Percentiles rank a stretch among this genome's conserved stretches.
phyloP scores from a whole-genome alignment of 30 jellyfish, hydroid and myxozoan species.

The Chrysaora quinquecirrha region DNA sequence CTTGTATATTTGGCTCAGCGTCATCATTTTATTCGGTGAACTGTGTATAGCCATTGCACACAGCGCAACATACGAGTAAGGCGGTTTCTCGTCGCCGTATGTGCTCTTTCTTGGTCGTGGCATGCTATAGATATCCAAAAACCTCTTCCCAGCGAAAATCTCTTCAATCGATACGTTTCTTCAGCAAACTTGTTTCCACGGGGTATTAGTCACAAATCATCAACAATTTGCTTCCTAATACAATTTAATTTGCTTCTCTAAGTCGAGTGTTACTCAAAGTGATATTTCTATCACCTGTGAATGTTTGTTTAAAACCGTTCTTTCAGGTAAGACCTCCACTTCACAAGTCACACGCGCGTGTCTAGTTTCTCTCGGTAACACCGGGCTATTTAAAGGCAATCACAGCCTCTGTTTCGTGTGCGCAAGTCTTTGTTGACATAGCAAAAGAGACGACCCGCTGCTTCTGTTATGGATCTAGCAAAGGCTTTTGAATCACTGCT shows the following conservation, averaged over 20 bases:
- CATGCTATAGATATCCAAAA: no score
- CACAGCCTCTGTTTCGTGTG: constrained; percentile 40
- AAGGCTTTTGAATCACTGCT: no score
- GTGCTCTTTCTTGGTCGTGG: constrained; percentile 95
- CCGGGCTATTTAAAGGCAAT: constrained; percentile 35
- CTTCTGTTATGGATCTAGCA: not conserved
- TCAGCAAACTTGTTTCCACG: no score
- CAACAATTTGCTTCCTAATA: no score
- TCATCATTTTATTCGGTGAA: constrained; percentile 91
- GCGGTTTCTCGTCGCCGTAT: constrained; percentile 95
- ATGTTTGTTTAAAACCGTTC: constrained; percentile 43
- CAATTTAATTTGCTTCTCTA: not conserved
- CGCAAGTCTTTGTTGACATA: not conserved
- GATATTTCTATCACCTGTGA: not conserved
- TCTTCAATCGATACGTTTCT: no score
- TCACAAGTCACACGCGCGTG: constrained; percentile 63
- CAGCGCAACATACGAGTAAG: constrained; percentile 92
- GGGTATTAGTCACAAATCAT: no score
- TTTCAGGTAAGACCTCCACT: not conserved
- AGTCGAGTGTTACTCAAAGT: not conserved
- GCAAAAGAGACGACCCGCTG: not conserved
- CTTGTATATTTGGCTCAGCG: constrained; percentile 88
- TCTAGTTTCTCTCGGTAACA: constrained; percentile 4
- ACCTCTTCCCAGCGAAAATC: no score
- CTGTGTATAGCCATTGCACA: constrained; percentile 99